Base-by-base conservation (phyloP, 2,888 invertebrate species). In the Ectemnius continuus region DNA sequence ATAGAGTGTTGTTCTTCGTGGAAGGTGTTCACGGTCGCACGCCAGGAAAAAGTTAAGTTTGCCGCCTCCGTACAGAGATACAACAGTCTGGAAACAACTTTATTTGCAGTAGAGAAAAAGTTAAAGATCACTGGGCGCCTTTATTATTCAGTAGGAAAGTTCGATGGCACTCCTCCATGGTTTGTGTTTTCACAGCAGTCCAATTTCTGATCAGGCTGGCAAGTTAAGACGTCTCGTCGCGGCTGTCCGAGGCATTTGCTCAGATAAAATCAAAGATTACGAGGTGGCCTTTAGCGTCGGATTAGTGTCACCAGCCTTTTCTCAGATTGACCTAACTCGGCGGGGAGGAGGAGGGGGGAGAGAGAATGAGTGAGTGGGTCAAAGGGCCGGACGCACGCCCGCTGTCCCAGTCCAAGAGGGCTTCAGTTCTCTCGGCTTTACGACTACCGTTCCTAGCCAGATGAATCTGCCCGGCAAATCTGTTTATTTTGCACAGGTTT, bases 231-330 rank as follows among this genome's bases (percentile, higher is more conserved):
- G 64, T 61, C 68, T 59, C 23, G 36, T 1, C 36, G 65, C 52
- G 45, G 58, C 59, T 23, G 52, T 70, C 62, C 45, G 47, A 57
- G 70, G 52, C 65, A 60, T 61, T 72, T 64, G 68, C 57, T 20
- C 61, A 70, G 85, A 86, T 86, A 83, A 75, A 73, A 84, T 86
- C 85, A 84, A 67, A 83, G 81, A 75, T 80, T 68, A 73, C 65
- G 66, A 61, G 61, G 67, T 60, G 78, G 65, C 76, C 78, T 81
- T 85, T 81, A 83, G 77, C 83, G 86, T 86, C 84, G 75, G 88
- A 88, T 88, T 88, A 88, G 87, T 83, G 88, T 87, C 88, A 86
- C 83, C 82, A 82, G 80, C 73, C 76, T 79, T 79, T 81, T 78
- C 62, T 67, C 66, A 47, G 79, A 78, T 64, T 70, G 78, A 80